Conservation (phyloP, 2,888 invertebrate species). For the Campaea margaritaria region DNA sequence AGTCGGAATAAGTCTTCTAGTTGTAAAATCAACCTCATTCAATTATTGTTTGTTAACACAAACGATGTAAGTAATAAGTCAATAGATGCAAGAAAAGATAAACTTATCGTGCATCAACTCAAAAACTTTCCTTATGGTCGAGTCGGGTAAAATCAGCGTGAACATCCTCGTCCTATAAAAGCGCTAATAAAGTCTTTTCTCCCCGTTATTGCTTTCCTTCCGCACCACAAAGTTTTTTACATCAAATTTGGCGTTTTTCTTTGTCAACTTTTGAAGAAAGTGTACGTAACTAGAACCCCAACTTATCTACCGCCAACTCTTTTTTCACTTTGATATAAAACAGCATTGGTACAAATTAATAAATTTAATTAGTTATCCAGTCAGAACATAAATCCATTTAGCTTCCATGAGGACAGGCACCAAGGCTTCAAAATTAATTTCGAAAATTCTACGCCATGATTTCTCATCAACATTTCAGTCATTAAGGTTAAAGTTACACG, state of each 20-base stretch:
- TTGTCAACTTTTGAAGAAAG: slow-evolving; percentile 32
- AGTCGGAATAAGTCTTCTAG: no score
- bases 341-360: no score
- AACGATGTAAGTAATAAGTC: neutral
- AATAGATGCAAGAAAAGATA: neutral
- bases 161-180: slow-evolving; percentile 29
- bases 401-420: no score
- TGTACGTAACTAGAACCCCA: neutral
- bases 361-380: no score
- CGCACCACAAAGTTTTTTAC: slow-evolving; percentile 32
- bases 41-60: no score
- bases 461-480: no score
- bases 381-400: no score
- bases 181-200: slow-evolving; percentile 38
- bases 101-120: neutral
- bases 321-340: neutral
- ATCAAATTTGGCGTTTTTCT: slow-evolving; percentile 39
- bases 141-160: neutral
- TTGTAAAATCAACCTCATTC: no score
- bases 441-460: no score
- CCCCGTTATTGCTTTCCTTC: slow-evolving; percentile 27
- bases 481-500: no score
- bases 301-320: neutral
- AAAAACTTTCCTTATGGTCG: slow-evolving; percentile 7
- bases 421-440: no score